phyloP scores from a whole-genome alignment of 1,140 invertebrate species.

The Notospermus geniculatus region DNA sequence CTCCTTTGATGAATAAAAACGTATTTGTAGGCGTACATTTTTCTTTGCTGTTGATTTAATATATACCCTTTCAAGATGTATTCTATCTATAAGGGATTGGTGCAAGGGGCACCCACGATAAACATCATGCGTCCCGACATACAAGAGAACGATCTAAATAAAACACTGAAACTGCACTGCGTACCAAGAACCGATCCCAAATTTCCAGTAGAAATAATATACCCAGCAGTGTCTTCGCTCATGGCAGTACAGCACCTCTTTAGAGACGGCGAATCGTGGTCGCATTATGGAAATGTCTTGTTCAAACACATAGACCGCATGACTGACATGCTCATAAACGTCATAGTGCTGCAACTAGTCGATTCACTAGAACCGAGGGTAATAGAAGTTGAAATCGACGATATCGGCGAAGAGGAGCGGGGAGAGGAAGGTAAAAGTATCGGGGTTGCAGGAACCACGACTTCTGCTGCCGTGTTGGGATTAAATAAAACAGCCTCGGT shows the following conservation, averaged over 20 bases:
- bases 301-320: constrained; percentile 9
- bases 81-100: constrained; percentile 9
- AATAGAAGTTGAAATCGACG: constrained; percentile 1
- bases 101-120: constrained; percentile 8
- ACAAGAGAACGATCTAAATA: constrained; percentile 6
- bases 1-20: neutral
- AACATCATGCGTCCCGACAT: constrained; percentile 6
- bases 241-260: constrained; percentile 7
- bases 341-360: constrained; percentile 4
- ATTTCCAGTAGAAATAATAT: constrained; percentile 7
- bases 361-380: constrained; percentile 9
- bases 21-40: constrained; percentile 9
- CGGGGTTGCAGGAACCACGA: neutral
- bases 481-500: constrained; percentile 2
- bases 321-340: constrained; percentile 4
- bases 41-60: neutral
- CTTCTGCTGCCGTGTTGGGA: constrained; percentile 1
- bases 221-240: constrained; percentile 5
- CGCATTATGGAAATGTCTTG: constrained; percentile 8
- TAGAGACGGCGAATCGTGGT: constrained; percentile 8
- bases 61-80: neutral
- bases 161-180: constrained; percentile 7
- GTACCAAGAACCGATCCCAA: constrained; percentile 9
- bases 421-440: neutral
- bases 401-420: neutral